A percentile compares a stretch with the other conserved stretches of the same genome.
Conservation (phyloP, 2,113 vertebrate genomes). For the Psophia crepitans region DNA sequence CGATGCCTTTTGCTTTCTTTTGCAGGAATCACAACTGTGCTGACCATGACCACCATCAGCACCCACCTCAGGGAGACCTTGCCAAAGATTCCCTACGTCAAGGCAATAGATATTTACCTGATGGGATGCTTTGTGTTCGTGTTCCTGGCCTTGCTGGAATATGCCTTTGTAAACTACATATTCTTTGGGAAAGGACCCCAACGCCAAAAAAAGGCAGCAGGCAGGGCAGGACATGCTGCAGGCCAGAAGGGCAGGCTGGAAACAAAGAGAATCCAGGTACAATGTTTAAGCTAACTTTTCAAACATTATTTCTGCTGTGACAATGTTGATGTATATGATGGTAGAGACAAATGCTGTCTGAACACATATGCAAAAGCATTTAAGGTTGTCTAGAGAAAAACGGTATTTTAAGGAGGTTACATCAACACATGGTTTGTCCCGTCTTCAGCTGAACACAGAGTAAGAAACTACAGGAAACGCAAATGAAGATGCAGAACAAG, state of each 20-base stretch:
- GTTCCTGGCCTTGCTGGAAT: constrained; percentile 92
- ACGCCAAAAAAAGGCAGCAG: constrained; percentile 84
- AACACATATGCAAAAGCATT: background rate
- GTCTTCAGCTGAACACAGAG: background rate
- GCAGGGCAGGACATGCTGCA: constrained; percentile 79
- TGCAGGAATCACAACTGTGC: constrained; percentile 90
- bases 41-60: constrained; percentile 97
- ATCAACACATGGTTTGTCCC: background rate
- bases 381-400: background rate
- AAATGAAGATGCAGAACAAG: background rate
- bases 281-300: background rate
- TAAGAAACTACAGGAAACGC: background rate
- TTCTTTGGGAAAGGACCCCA: constrained; percentile 94
- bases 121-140: constrained; percentile 97
- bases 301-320: background rate
- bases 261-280: constrained; percentile 80
- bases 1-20: background rate
- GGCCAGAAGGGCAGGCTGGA: constrained; percentile 76
- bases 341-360: background rate
- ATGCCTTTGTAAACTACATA: constrained; percentile 95
- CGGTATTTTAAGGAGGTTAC: background rate
- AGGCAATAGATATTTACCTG: constrained; percentile 93
- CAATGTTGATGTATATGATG: background rate
- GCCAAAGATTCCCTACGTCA: constrained; percentile 93
- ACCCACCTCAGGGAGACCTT: constrained; percentile 92